Base-by-base conservation (phyloP, 2,888 invertebrate genomes). In the Geotrupes spiniger region DNA sequence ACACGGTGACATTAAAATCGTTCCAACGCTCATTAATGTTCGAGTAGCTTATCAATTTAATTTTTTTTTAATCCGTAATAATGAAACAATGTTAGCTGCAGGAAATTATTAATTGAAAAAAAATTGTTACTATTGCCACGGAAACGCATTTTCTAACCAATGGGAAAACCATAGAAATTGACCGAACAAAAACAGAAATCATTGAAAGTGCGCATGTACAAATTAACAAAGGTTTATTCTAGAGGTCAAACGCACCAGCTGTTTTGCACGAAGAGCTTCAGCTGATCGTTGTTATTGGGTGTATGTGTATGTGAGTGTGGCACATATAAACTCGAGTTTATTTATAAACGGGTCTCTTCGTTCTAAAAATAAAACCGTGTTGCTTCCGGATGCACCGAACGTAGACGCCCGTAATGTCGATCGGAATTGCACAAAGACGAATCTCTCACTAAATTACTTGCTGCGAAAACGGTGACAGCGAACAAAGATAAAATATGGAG, bases 231-330 rank as follows among this genome's bases (percentile, higher is more conserved):
- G 49, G 55, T 53, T 56, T 49, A 47, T 51, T 42, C 39, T 42
- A 28, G 58, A 58, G 58, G 58, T 58, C 58, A 57, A 52, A 48
- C 12, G 9, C 12, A 14, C 12, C 14, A 15, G 33, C 15, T 15
- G 15, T 42, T 61, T 61, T 48, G 41, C 49, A 37, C 43, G 38
- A 39, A 42, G 42, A 46, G 44, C 39, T 59, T 56, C 61, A 61
- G 61, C 61, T 61, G 60, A 60, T 61, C 55, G 59, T 60, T 61
- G 61, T 61, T 61, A 57, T 61, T 50, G 50, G 49, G 53, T 52
- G 56, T 41, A 21, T 21, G 21, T 21, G n/a, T n/a, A n/a, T n/a
- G 21, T 4, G 21, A 21, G 53, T 49, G 45, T 33, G 27, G 40
- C 27, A 39, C 27, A 27, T 36, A 17, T 36, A 17, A 28, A 47